phyloP scores from a whole-genome alignment of 2,113 vertebrate genomes.

The Neogale vison region DNA sequence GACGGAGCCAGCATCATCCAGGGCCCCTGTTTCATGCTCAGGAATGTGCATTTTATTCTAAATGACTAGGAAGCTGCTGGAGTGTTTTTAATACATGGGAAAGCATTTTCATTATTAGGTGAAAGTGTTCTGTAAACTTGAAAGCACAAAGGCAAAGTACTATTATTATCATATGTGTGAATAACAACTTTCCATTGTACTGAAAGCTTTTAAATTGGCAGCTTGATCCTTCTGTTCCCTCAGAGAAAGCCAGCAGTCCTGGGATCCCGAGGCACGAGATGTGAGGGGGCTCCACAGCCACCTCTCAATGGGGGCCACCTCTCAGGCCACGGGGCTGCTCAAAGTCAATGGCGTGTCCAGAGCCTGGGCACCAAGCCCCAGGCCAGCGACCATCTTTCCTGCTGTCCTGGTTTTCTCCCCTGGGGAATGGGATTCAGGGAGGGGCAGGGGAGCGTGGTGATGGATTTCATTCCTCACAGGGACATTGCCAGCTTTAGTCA shows the following conservation, averaged over 20 bases:
- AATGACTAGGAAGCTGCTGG: background rate
- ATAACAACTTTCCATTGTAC: background rate
- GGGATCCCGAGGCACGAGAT: rapidly evolving
- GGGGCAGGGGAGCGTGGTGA: background rate
- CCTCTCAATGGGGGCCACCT: rapidly evolving
- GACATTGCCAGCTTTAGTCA: background rate
- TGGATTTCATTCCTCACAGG: background rate
- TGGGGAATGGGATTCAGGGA: background rate
- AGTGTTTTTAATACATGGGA: background rate
- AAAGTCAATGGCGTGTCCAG: rapidly evolving
- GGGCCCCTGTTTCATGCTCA: background rate
- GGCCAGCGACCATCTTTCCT: rapidly evolving
- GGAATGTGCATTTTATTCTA: background rate
- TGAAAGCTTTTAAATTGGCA: background rate
- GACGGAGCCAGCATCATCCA: rapidly evolving
- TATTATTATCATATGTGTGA: background rate
- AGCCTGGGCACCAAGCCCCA: background rate
- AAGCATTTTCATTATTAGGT: background rate
- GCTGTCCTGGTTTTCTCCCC: background rate
- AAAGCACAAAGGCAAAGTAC: background rate
- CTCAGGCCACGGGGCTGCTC: background rate
- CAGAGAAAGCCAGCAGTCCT: too few species aligned
- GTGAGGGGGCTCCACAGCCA: too few species aligned
- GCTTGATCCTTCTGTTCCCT: background rate
- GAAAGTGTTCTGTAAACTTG: slow-evolving; percentile 13